Evolutionary conservation across 2,797 vertebrate species (phyloP), one percentile per base, ranked within the genome.

Genomic region (Aselliscus stoliczkanus): DNA sequence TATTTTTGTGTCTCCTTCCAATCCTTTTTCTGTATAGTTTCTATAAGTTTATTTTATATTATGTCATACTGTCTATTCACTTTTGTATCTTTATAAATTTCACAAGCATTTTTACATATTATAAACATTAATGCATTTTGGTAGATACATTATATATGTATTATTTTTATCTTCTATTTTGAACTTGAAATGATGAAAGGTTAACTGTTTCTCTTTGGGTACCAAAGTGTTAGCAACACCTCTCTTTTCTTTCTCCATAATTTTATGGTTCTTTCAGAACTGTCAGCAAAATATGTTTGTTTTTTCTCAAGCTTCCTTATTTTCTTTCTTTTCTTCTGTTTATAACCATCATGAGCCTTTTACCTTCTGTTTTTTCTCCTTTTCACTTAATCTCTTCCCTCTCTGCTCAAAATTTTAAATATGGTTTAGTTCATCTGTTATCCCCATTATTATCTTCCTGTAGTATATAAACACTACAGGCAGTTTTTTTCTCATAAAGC

Each of bases 81-180:
- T 94, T 93, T 85, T 27, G 4, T 85, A 37, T 93, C 62, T 94
- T 75, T 79, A 62, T 85, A 75, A 54, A 88, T 81, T 76, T 83
- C 34, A 31, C 75, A 92, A 88, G 64, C 18, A 64, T 88, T 80
- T 79, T 67, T 58, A 76, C 95, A 76, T 77, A 37, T 52, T 95
- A 27, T 80, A 82, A 95, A 79, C 14, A 85, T 95, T 23, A 54
- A 92, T 75, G 17, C 37, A 88, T 75, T 94, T 95, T 91, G 75
- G 27, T 93, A 52, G 50, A 54, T 86, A 39, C 5, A 13, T 83
- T 58, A 52, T 80, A 11, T 92, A 11, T 65, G 13, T 73, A 2
- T 86, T 82, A 52, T 89, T 92, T 92, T 95, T 88, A 50, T 88
- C 75, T 89, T 96, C 93, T 9, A 91, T 81, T 93, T 94, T 93